phyloP scores from a whole-genome alignment of 2,888 invertebrate genomes.

The Xanthorhoe spadicearia region DNA sequence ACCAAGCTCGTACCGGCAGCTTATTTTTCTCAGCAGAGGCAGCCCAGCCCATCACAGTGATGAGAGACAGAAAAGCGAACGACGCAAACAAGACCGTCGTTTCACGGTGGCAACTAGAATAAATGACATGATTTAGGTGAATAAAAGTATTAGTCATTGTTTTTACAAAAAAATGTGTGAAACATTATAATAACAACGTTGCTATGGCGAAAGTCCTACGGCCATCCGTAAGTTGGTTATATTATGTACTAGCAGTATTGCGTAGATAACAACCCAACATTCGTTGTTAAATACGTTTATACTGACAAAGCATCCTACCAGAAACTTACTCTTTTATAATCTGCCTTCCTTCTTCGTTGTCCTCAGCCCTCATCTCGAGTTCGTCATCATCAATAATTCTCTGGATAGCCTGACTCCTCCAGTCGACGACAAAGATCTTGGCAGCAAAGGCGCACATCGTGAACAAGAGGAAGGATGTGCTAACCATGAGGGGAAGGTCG shows the following conservation, averaged over 20 bases:
- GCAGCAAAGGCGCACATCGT: conserved; percentile 61
- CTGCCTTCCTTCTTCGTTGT: conserved; percentile 46
- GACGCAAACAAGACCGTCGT: conserved; percentile 50
- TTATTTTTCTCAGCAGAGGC: conserved; percentile 59
- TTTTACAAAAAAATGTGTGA: too few species aligned
- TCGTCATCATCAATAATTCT: conserved; percentile 55
- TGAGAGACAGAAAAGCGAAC: conserved; percentile 48
- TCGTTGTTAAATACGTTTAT: too few species aligned
- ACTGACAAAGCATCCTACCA: too few species aligned
- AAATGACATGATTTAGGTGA: not conserved
- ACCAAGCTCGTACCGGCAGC: conserved; percentile 69
- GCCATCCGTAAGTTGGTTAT: too few species aligned
- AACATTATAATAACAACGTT: too few species aligned
- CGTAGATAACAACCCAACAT: too few species aligned
- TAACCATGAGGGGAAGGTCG: conserved; percentile 65
- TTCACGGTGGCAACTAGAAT: conserved; percentile 55
- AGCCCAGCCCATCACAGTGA: conserved; percentile 61
- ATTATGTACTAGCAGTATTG: too few species aligned
- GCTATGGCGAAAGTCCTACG: too few species aligned
- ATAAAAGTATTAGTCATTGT: too few species aligned
- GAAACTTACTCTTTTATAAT: conserved; percentile 59
- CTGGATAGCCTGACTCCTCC: conserved; percentile 50
- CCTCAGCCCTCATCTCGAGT: conserved; percentile 49
- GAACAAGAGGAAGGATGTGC: conserved; percentile 64
- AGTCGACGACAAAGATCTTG: conserved; percentile 62